A percentile compares a stretch with the other conserved stretches of the same genome.
Evolutionary conservation across 2,888 invertebrate genomes (phyloP).

Genomic region (Lasioglossum marginatum): DNA sequence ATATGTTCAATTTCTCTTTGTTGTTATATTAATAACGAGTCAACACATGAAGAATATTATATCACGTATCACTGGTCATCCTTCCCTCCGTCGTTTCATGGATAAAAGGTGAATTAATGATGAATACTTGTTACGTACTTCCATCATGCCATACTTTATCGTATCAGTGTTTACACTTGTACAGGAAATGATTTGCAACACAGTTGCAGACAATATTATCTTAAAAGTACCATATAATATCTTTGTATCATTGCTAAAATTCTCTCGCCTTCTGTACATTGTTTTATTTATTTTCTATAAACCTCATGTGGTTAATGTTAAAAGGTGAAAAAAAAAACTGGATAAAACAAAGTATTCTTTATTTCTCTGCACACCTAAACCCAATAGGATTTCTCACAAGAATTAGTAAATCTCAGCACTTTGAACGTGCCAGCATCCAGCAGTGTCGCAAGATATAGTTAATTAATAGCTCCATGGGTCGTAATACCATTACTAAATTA

Average conservation of each 20-base stretch:
- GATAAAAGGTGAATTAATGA: constrained; percentile 40
- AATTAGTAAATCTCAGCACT: constrained; percentile 49
- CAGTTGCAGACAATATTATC: constrained; percentile 58
- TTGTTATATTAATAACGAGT: constrained; percentile 63
- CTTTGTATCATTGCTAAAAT: constrained; percentile 61
- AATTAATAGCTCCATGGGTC: not conserved
- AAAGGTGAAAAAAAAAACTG: constrained; percentile 52
- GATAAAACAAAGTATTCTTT: constrained; percentile 45
- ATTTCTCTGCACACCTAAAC: constrained; percentile 63
- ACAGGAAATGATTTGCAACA: constrained; percentile 61
- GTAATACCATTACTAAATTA: constrained; percentile 28
- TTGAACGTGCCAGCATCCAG: constrained; percentile 42
- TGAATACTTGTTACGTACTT: constrained; percentile 68
- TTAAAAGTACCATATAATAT: constrained; percentile 52
- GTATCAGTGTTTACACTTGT: constrained; percentile 65
- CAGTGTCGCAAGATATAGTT: constrained; percentile 48
- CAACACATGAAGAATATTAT: constrained; percentile 65
- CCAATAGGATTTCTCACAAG: constrained; percentile 69
- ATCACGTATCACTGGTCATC: constrained; percentile 56
- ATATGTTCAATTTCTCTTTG: constrained; percentile 65
- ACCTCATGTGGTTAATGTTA: constrained; percentile 53
- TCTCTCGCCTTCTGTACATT: constrained; percentile 67
- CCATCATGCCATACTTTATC: constrained; percentile 63
- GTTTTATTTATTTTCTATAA: constrained; percentile 69
- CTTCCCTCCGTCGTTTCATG: constrained; percentile 47